A percentile compares a stretch with the other conserved stretches of the same genome.
Conservation (phyloP, 2,797 vertebrate species). For the Anguilla anguilla region DNA sequence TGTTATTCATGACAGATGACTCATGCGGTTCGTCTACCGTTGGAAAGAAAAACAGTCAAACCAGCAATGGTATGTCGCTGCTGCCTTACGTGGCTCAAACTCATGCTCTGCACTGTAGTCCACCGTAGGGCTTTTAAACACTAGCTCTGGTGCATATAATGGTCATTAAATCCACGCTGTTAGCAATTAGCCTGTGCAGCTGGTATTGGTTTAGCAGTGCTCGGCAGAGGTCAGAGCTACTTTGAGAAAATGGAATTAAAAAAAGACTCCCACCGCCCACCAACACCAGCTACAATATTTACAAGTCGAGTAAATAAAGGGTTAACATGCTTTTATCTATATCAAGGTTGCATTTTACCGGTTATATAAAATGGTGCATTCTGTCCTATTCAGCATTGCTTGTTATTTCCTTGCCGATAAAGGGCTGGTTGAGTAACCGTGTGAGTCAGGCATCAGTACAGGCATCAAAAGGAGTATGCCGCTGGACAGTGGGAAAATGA, state of each 20-base stretch:
- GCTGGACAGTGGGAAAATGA: neutral
- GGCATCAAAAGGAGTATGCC: neutral
- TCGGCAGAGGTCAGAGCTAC: neutral
- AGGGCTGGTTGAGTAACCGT: neutral
- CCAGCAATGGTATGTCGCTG: neutral
- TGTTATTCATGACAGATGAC: neutral
- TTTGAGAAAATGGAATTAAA: neutral
- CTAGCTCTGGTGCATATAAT: neutral
- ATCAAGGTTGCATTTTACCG: neutral
- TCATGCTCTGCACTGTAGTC: neutral
- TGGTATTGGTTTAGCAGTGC: neutral
- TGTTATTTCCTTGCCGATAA: neutral
- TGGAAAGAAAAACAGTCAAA: neutral
- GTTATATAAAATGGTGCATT: neutral
- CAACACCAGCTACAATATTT: neutral
- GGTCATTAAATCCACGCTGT: neutral
- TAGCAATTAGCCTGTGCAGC: neutral
- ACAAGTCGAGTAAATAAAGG: neutral
- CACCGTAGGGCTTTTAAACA: neutral
- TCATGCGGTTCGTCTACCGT: neutral
- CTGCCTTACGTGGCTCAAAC: neutral
- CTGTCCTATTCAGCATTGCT: neutral
- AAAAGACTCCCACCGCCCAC: neutral
- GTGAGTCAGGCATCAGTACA: neutral
- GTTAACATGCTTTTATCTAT: neutral